Evolutionary conservation across 2,113 vertebrate species (phyloP).

Genomic region (Chauna torquata): DNA sequence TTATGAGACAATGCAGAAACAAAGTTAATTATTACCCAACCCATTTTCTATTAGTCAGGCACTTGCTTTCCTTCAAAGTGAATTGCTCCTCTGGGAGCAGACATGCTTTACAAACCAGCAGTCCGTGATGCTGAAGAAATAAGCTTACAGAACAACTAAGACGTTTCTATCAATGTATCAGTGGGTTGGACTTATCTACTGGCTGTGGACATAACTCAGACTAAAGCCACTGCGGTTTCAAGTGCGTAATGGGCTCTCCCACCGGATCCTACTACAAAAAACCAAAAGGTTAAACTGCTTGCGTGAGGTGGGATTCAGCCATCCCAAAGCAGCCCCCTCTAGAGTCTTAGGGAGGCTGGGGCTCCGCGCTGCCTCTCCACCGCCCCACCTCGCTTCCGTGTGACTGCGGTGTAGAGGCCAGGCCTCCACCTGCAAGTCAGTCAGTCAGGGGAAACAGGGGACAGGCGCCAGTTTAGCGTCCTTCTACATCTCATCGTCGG

Average conservation of each 20-base stretch:
- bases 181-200: accelerated
- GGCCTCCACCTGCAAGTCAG: too few relatives aligned
- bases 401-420: too few relatives aligned
- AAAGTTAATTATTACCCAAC: background rate
- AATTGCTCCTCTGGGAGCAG: background rate
- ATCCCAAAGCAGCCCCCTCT: background rate
- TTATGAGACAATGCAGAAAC: background rate
- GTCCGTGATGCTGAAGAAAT: background rate
- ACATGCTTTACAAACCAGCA: background rate
- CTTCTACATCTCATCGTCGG: too few relatives aligned
- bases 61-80: background rate
- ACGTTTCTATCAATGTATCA: background rate
- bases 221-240: accelerated
- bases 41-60: background rate
- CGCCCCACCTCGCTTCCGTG: too few relatives aligned
- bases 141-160: background rate
- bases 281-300: accelerated
- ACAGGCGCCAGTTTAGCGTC: too few relatives aligned
- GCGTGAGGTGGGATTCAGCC: accelerated
- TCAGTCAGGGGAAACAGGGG: too few relatives aligned
- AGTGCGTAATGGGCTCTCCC: background rate
- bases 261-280: background rate
- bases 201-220: too few relatives aligned
- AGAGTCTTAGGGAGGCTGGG: accelerated
- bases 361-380: accelerated